A percentile compares a stretch with the other conserved stretches of the same genome.
Conservation (phyloP, 2,113 vertebrate species). For the Alexandromys fortis region DNA sequence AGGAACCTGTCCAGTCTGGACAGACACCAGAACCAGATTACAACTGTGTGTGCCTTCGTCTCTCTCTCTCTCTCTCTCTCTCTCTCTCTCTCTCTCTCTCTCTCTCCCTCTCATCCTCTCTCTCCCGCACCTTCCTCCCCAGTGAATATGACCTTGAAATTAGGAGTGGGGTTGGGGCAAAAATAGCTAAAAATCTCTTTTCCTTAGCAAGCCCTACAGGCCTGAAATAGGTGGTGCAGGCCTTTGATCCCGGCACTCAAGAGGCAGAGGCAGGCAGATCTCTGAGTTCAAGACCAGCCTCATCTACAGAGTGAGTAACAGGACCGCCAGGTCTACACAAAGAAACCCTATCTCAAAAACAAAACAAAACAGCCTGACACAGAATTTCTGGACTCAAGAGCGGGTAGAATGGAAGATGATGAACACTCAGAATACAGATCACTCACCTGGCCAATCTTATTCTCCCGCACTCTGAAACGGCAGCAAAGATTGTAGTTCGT, state of each 20-base stretch:
- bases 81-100: too few relatives aligned
- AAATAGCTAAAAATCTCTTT: background rate
- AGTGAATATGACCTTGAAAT: background rate
- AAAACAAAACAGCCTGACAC: background rate
- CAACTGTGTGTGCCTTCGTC: background rate
- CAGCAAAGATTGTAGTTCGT: background rate
- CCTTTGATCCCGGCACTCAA: background rate
- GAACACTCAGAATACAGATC: background rate
- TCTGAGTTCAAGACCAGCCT: background rate
- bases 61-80: background rate
- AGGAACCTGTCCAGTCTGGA: background rate
- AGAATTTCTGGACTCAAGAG: background rate
- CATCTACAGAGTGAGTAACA: background rate
- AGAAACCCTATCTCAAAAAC: background rate
- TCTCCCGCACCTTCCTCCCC: too few relatives aligned
- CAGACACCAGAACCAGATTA: background rate
- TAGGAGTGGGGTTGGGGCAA: background rate
- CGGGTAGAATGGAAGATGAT: background rate
- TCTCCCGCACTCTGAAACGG: background rate
- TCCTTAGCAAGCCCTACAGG: background rate
- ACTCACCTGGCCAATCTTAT: background rate
- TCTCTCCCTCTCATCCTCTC: too few relatives aligned
- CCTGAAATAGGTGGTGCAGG: background rate
- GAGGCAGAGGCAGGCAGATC: background rate
- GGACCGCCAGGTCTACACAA: background rate